Evolutionary conservation across 1,140 invertebrate species (phyloP), one percentile per base, ranked within the genome.

Genomic region (Meteorus sp.): DNA sequence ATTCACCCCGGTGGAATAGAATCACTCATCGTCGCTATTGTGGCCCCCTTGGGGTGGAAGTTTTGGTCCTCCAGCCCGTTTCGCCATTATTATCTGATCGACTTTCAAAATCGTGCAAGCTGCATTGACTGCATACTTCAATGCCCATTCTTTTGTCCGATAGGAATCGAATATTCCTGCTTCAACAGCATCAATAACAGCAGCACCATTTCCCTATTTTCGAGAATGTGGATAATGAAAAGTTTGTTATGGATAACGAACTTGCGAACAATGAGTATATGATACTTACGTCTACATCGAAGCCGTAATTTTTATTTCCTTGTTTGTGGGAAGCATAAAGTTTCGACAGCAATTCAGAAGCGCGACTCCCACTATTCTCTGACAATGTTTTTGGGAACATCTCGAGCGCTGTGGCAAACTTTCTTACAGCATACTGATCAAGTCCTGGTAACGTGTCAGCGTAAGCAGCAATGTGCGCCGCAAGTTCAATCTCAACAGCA

Each of bases 61-160:
- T 81, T 97, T 97, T 1, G 97, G 96, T 47, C 96, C 96, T 55
- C 96, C 96, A 15, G 95, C 95, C 71, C 90, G 85, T 80, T 98
- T 99, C 1, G 97, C 94, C 94, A 98, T 98, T 57, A 99, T 98
- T 59, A 99, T 98, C 81, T 98, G 91, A 82, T 99, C 96, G n/a
- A 99, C 93, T 77, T 92, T 90, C 3, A 99, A 83, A 67, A 99
- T 91, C 0, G 97, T 98, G 51, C 88, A 87, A 1, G 96, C 95
- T 9, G 94, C 94, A 63, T 90, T 86, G 0, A 94, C 91, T 1
- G 97, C 95, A 82, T 98, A 98, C 72, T 98, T 97, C 17, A 99
- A 76, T 3, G 87, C 96, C 94, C 96, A 98, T 62, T 87, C 84
- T 79, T 99, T 99, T 1, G 89, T 86, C 23, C 92, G 70, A 73